Evolutionary conservation across 2,797 vertebrate species (phyloP).

Genomic region (Thalassophryne amazonica): DNA sequence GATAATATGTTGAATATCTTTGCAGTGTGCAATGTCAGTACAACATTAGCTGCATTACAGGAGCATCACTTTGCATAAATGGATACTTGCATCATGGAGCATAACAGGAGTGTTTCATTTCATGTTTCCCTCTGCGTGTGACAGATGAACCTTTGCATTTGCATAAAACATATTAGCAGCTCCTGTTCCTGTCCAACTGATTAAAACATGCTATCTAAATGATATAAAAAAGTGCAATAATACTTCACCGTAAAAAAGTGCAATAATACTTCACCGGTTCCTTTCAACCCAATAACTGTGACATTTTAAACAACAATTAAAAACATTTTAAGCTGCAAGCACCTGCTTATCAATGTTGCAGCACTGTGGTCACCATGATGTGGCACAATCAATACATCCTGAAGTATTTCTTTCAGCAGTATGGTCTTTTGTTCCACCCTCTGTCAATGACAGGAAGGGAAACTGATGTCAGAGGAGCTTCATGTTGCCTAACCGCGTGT

Average conservation of each 20-base stretch:
- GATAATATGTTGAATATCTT: neutral
- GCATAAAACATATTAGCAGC: neutral
- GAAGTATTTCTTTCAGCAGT: constrained; percentile 10
- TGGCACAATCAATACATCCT: constrained; percentile 3
- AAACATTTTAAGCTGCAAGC: neutral
- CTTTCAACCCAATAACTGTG: too few relatives aligned
- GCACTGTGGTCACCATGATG: neutral
- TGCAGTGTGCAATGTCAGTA: neutral
- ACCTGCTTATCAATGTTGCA: neutral
- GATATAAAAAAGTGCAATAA: too few relatives aligned
- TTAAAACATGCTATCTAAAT: too few relatives aligned
- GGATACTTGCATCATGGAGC: too few relatives aligned
- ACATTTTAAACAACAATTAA: too few relatives aligned
- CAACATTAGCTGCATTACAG: neutral
- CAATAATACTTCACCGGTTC: too few relatives aligned
- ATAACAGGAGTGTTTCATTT: too few relatives aligned
- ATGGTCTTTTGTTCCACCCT: constrained; percentile 11
- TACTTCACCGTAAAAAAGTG: too few relatives aligned
- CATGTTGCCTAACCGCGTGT: constrained; percentile 17
- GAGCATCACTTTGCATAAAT: neutral
- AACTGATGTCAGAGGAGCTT: constrained; percentile 8
- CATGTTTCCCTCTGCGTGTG: neutral
- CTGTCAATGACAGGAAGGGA: constrained; percentile 30
- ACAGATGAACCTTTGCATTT: neutral
- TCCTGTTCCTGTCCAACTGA: too few relatives aligned